Evolutionary conservation across 2,888 invertebrate species (phyloP).

Genomic region (Tetragonisca angustula): DNA sequence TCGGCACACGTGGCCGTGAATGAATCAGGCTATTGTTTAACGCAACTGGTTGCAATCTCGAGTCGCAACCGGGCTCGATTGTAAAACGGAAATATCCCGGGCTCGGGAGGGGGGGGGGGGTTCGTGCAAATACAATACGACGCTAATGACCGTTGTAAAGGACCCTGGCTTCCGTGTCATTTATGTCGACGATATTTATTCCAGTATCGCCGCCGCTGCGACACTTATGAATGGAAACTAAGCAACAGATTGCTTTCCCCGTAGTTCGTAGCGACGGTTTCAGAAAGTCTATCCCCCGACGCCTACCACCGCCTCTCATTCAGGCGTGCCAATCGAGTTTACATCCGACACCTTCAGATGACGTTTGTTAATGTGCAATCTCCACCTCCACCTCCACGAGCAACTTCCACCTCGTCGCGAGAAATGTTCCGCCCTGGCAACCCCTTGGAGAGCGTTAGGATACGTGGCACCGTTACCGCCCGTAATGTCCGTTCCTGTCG

Average conservation of each 20-base stretch:
- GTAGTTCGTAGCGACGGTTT: constrained; percentile 44
- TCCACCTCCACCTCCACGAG: constrained; percentile 41
- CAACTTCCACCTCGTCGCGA: constrained; percentile 2
- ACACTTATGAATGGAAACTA: constrained; percentile 54
- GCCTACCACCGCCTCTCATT: constrained; percentile 54
- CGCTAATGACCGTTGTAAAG: constrained; percentile 55
- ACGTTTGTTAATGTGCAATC: constrained; percentile 69
- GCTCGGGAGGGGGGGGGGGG: too few relatives aligned
- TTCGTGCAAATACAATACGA: constrained; percentile 33
- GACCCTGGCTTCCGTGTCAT: constrained; percentile 41
- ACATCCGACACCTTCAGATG: constrained; percentile 61
- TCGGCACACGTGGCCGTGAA: not conserved
- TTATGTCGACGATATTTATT: constrained; percentile 61
- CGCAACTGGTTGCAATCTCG: constrained; percentile 11
- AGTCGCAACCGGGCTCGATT: constrained; percentile 11
- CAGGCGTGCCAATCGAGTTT: constrained; percentile 66
- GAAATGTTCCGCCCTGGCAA: not conserved
- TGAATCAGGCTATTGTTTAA: not conserved
- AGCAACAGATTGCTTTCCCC: constrained; percentile 68
- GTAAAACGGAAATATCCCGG: constrained; percentile 24
- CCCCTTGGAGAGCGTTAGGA: not conserved
- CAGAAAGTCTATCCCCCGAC: constrained; percentile 50
- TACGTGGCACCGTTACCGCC: constrained; percentile 8
- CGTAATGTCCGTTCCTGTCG: not conserved
- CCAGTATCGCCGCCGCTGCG: not conserved